Evolutionary conservation across 2,888 invertebrate species (phyloP).

Genomic region (Portevinia maculata): DNA sequence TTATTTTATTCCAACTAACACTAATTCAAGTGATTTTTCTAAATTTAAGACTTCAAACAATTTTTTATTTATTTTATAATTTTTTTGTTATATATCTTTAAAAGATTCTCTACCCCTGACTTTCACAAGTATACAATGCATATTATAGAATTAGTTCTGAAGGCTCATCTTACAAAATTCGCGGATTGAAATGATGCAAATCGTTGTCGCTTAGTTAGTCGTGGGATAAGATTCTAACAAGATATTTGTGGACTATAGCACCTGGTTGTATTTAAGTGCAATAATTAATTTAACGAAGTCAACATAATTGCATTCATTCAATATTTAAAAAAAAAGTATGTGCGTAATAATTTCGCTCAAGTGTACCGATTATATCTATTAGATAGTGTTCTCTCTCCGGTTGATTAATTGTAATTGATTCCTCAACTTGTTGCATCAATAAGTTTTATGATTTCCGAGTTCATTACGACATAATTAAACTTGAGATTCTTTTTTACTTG

Average conservation of each 20-base stretch:
- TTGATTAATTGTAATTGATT: constrained; percentile 48
- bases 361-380: constrained; percentile 21
- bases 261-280: neutral
- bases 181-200: constrained; percentile 73
- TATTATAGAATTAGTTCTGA: constrained; percentile 76
- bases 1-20: too few species aligned
- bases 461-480: constrained; percentile 4
- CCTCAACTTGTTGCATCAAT: constrained; percentile 18
- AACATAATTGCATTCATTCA: constrained; percentile 6
- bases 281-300: neutral
- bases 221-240: constrained; percentile 61
- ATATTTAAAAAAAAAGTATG: neutral
- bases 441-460: constrained; percentile 43
- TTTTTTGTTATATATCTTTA: too few species aligned
- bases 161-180: constrained; percentile 77
- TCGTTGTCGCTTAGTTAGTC: constrained; percentile 64
- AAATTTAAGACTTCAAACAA: too few species aligned
- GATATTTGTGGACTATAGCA: constrained; percentile 33
- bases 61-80: too few species aligned
- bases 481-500: constrained; percentile 19
- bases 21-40: too few species aligned
- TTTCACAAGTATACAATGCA: constrained; percentile 23
- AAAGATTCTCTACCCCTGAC: constrained; percentile 35
- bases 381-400: constrained; percentile 10
- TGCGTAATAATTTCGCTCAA: constrained; percentile 40